Evolutionary conservation across 2,888 invertebrate genomes (phyloP), one percentile per base, ranked within the genome.

Genomic region (Diaperis boleti): DNA sequence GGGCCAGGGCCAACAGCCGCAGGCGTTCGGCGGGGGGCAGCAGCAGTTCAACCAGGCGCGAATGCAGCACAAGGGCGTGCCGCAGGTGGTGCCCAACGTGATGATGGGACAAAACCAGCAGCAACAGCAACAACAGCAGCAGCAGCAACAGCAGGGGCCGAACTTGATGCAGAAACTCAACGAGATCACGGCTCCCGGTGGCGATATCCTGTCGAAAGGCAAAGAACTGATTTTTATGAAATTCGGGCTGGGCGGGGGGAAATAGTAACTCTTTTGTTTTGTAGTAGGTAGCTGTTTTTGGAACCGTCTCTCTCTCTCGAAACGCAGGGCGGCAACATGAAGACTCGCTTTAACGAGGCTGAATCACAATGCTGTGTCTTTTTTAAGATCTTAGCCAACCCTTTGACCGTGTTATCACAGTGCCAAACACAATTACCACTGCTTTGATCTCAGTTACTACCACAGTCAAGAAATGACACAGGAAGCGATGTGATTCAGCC

Each of bases 211-310:
- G 74, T 94, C 94, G 78, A 95, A 95, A 83, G 95, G 95, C 77
- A 95, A 95, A 84, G 95, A 95, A 85, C 89, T 95, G 72, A 93
- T 95, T 81, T 95, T 95, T 83, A 95, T 95, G 91, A 93, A 93
- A 84, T 95, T 95, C 82, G 95, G 95, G 71, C 87, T 95, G 74
- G 92, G 92, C 77, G 90, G 90, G 78, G 89, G 89, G 45, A 82
- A 82, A 81, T 82, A 81, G 80, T 45, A 42, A 45, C 44, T 10
- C 42, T 44, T 42, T 59, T 56, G 39, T 56, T 49, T 47, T 42
- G 44, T 15, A 10, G 35, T 64, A 57, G 60, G 45, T 62, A 47
- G 75, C 70, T 63, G 69, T 60, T 72, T 71, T 74, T 70, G 72
- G 70, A 69, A 71, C 68, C 68, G 66, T 66, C 49, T 31, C n/a